Evolutionary conservation across 2,113 vertebrate genomes (phyloP).

Genomic region (Oceanodroma tethys): DNA sequence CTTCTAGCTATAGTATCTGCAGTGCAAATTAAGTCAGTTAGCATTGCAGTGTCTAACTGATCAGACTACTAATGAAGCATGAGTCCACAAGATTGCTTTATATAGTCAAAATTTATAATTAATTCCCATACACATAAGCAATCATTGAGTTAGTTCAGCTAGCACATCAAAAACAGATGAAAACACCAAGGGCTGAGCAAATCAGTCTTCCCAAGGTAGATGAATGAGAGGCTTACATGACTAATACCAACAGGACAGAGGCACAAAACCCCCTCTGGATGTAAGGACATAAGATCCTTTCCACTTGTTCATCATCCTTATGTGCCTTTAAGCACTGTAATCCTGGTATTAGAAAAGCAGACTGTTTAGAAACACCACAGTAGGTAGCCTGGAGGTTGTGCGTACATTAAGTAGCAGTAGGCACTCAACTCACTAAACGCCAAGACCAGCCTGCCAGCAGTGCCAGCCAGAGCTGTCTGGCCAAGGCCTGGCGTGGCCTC

Average conservation of each 20-base stretch:
- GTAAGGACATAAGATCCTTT: conserved; percentile 48
- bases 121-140: conserved; percentile 36
- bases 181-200: conserved; percentile 18
- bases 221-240: conserved; percentile 27
- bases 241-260: conserved; percentile 39
- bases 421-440: fast-evolving
- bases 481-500: not conserved
- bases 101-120: conserved; percentile 4
- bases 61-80: conserved; percentile 9
- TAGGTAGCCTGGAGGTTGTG: not conserved
- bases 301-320: conserved; percentile 20
- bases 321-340: conserved; percentile 33
- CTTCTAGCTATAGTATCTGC: not conserved
- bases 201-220: conserved; percentile 24
- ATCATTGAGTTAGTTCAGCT: not conserved
- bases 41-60: not conserved
- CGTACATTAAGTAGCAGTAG: not conserved
- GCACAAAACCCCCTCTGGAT: not conserved
- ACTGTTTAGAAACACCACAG: not conserved
- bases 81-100: not conserved
- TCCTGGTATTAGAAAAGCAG: conserved; percentile 45
- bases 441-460: not conserved
- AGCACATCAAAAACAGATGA: conserved; percentile 27
- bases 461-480: not conserved
- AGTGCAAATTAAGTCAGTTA: not conserved